Conservation (phyloP, 1,140 invertebrate genomes). For the Drosophila arawakana region DNA sequence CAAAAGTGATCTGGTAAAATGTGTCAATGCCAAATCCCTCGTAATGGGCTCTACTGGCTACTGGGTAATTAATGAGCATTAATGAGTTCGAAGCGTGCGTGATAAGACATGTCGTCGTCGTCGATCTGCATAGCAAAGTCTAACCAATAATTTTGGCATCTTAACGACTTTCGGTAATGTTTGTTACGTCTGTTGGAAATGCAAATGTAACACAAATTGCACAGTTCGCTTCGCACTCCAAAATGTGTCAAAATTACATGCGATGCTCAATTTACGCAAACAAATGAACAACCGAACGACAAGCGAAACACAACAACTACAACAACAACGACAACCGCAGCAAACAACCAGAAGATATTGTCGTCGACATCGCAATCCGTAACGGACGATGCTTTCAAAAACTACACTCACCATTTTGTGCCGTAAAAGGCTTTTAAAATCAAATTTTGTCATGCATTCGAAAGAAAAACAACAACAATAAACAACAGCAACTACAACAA, state of each 20-base stretch:
- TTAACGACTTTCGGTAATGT: slow-evolving; percentile 18
- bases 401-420: slow-evolving; percentile 24
- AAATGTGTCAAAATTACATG: slow-evolving; percentile 66
- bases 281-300: slow-evolving; percentile 3
- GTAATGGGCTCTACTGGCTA: slow-evolving; percentile 18
- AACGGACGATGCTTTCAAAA: slow-evolving; percentile 45
- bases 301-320: slow-evolving; percentile 15
- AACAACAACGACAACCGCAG: slow-evolving; percentile 16
- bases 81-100: neutral
- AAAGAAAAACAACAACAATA: slow-evolving; percentile 4
- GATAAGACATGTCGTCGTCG: slow-evolving; percentile 12
- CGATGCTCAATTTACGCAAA: slow-evolving; percentile 57
- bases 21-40: slow-evolving; percentile 66
- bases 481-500: slow-evolving; percentile 15
- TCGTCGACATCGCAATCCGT: slow-evolving; percentile 46
- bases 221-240: slow-evolving; percentile 54
- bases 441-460: slow-evolving; percentile 42
- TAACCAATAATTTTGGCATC: slow-evolving; percentile 39
- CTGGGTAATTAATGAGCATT: slow-evolving; percentile 22
- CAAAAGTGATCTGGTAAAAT: slow-evolving; percentile 31
- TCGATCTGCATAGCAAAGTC: neutral
- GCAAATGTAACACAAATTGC: slow-evolving; percentile 65
- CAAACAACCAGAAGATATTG: slow-evolving; percentile 30
- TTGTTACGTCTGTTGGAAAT: slow-evolving; percentile 42
- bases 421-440: slow-evolving; percentile 55